Conservation (phyloP, 1,140 invertebrate genomes). For the Drusus annulatus region DNA sequence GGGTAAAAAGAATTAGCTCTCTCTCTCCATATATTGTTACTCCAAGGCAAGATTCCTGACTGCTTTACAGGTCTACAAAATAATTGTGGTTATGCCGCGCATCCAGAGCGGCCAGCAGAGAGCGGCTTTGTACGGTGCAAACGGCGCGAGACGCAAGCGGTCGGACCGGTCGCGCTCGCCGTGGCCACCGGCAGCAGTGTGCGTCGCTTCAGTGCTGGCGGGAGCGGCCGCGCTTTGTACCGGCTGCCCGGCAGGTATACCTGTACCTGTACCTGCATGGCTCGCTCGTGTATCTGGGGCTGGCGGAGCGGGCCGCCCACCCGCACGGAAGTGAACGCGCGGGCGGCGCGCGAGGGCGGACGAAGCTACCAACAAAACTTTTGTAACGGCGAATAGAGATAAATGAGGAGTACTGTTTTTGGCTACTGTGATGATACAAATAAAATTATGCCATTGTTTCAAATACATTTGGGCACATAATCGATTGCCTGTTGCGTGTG, state of each 20-base stretch:
- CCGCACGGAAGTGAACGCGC: neutral
- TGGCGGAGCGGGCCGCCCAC: neutral
- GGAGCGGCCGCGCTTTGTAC: neutral
- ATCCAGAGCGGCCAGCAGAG: neutral
- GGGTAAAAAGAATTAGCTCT: too few relatives aligned
- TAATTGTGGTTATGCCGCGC: neutral
- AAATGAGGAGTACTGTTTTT: conserved; percentile 6
- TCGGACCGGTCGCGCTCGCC: conserved; percentile 12
- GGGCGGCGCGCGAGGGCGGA: conserved; percentile 13
- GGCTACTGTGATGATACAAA: conserved; percentile 1
- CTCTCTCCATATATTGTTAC: too few relatives aligned
- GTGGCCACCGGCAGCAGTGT: neutral
- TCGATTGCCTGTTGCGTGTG: too few relatives aligned
- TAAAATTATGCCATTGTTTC: neutral
- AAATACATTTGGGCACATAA: neutral
- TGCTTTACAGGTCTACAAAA: too few relatives aligned
- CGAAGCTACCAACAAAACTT: conserved; percentile 25
- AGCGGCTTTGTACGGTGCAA: neutral
- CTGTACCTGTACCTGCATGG: too few relatives aligned
- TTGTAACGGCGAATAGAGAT: conserved; percentile 12
- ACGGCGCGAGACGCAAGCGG: conserved; percentile 9
- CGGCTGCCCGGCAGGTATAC: neutral
- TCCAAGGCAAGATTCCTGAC: too few relatives aligned
- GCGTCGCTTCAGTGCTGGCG: neutral
- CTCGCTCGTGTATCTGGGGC: neutral